Conservation (phyloP, 30 jellyfish, hydroid and myxozoan species). For the Pelagia noctiluca region DNA sequence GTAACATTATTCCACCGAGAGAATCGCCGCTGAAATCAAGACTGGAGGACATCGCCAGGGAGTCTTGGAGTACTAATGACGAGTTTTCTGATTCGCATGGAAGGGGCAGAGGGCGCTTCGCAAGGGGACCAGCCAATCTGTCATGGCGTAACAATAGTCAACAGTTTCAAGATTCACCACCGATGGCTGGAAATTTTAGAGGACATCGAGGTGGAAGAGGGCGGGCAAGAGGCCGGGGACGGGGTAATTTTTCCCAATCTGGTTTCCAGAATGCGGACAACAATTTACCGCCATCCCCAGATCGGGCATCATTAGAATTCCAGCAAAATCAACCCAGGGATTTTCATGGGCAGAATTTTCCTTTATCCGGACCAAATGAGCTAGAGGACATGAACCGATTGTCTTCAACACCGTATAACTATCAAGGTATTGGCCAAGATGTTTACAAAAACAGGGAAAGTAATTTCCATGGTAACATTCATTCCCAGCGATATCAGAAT, state of each 20-base stretch:
- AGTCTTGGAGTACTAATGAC: background rate
- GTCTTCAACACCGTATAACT: constrained; percentile 32
- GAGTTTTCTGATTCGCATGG: background rate
- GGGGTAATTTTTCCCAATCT: constrained; percentile 46
- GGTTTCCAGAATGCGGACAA: constrained; percentile 34
- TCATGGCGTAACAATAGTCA: constrained; percentile 44
- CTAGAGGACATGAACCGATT: background rate
- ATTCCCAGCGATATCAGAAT: constrained; percentile 23
- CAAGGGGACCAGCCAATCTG: constrained; percentile 34
- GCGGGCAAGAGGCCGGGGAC: constrained; percentile 52
- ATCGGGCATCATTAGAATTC: constrained; percentile 1
- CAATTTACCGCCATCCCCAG: constrained; percentile 32
- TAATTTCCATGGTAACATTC: constrained; percentile 7
- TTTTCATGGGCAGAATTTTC: constrained; percentile 13
- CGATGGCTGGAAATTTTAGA: constrained; percentile 36
- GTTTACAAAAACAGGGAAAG: constrained; percentile 18
- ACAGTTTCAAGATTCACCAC: constrained; percentile 34
- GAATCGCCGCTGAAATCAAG: background rate
- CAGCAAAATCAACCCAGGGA: constrained; percentile 13
- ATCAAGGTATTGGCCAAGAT: constrained; percentile 40
- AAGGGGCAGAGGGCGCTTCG: constrained; percentile 26
- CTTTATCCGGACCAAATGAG: constrained; percentile 4
- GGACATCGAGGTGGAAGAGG: constrained; percentile 69
- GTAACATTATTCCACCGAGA: background rate
- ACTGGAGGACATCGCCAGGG: background rate